Conservation (phyloP, 2,797 vertebrate genomes). For the Cheracebus regulus region DNA sequence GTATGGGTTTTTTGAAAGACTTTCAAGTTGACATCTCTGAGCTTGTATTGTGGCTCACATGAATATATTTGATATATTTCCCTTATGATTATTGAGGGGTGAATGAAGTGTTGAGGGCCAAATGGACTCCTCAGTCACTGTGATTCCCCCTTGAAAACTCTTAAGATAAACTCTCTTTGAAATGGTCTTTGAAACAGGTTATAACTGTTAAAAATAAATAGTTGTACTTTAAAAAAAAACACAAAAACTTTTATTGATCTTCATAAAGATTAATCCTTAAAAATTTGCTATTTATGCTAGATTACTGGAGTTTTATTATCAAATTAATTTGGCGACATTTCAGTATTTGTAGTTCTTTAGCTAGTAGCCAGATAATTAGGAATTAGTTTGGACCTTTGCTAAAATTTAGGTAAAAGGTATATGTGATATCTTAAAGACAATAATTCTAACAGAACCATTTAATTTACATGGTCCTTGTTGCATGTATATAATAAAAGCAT, state of each 20-base stretch:
- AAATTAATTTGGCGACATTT: slow-evolving; percentile 29
- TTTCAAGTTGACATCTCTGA: slow-evolving; percentile 43
- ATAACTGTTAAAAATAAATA: slow-evolving; percentile 24
- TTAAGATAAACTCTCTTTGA: slow-evolving; percentile 31
- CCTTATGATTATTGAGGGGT: slow-evolving; percentile 57
- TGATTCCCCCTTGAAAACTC: slow-evolving; percentile 22
- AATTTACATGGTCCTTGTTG: background rate
- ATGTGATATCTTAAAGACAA: background rate
- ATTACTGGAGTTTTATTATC: background rate
- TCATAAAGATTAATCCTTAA: background rate
- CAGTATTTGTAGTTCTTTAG: background rate
- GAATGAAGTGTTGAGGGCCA: slow-evolving; percentile 57
- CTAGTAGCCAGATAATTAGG: slow-evolving; percentile 12
- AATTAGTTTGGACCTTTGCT: slow-evolving; percentile 10
- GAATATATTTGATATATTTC: slow-evolving; percentile 67
- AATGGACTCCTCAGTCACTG: slow-evolving; percentile 26
- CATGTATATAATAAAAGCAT: background rate
- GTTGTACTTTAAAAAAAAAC: background rate
- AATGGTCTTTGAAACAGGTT: slow-evolving; percentile 32
- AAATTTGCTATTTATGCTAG: slow-evolving; percentile 46
- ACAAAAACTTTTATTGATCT: background rate
- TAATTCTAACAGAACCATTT: slow-evolving; percentile 4
- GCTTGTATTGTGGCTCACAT: slow-evolving; percentile 48
- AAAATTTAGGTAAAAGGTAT: slow-evolving; percentile 16
- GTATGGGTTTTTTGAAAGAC: slow-evolving; percentile 44